Conservation (phyloP, 2,797 vertebrate species). For the Chromobotia macracanthus region DNA sequence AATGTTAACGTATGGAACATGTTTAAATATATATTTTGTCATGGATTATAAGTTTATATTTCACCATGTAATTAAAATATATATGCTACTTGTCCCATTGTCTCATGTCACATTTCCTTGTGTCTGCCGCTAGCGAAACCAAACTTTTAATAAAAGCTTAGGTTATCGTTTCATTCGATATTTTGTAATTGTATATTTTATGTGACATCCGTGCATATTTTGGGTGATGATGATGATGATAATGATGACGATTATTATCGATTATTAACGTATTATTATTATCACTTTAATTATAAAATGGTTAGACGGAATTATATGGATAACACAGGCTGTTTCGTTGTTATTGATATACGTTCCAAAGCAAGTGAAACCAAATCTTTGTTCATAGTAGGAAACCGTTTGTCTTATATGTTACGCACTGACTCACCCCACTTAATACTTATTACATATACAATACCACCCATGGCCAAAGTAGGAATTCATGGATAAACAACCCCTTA, state of each 20-base stretch:
- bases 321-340: constrained; percentile 14
- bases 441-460: constrained; percentile 55
- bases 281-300: constrained; percentile 14
- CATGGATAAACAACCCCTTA: constrained; percentile 64
- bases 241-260: too few species aligned
- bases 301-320: constrained; percentile 31
- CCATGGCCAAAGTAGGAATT: constrained; percentile 58
- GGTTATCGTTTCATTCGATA: not conserved
- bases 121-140: not conserved
- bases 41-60: too few species aligned
- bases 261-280: not conserved
- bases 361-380: constrained; percentile 76
- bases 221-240: not conserved
- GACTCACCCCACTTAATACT: constrained; percentile 76
- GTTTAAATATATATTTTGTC: too few species aligned
- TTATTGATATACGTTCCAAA: constrained; percentile 40
- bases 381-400: constrained; percentile 73
- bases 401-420: constrained; percentile 74
- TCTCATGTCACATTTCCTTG: not conserved
- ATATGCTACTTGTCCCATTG: constrained; percentile 1
- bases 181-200: not conserved
- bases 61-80: constrained; percentile 4
- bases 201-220: not conserved
- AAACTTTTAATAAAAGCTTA: not conserved
- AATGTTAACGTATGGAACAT: too few species aligned